Evolutionary conservation across 1,140 invertebrate species (phyloP).

Genomic region (Chrysomallon squamiferum): DNA sequence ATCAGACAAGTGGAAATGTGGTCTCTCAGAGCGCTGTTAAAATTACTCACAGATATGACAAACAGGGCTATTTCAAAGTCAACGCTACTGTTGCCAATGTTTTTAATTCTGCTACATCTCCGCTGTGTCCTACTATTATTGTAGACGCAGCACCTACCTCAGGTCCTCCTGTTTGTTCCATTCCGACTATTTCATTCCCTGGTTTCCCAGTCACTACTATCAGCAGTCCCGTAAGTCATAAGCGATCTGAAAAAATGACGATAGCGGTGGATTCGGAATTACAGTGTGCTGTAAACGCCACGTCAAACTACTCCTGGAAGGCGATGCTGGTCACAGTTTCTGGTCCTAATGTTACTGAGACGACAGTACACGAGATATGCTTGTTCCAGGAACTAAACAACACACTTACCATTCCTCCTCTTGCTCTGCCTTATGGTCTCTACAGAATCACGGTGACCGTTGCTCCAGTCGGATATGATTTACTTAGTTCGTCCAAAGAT

Average conservation of each 20-base stretch:
- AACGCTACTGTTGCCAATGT: constrained; percentile 41
- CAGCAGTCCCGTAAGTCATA: constrained; percentile 18
- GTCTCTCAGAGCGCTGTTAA: constrained; percentile 20
- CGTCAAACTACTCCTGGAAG: constrained; percentile 41
- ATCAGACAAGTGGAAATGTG: constrained; percentile 1
- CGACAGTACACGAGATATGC: constrained; percentile 45
- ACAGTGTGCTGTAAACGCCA: constrained; percentile 18
- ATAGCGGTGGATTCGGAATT: constrained; percentile 23
- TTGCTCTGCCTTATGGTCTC: constrained; percentile 51
- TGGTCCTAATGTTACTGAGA: constrained; percentile 21
- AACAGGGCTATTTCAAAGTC: constrained; percentile 34
- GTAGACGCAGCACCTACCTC: constrained; percentile 22
- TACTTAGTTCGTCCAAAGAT: constrained; percentile 19
- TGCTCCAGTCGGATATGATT: constrained; percentile 28
- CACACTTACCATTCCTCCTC: constrained; percentile 36
- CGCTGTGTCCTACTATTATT: constrained; percentile 46
- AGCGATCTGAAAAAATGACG: constrained; percentile 40
- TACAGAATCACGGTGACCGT: constrained; percentile 50
- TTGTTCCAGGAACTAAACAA: constrained; percentile 20
- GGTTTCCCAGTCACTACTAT: constrained; percentile 9
- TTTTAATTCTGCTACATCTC: constrained; percentile 35
- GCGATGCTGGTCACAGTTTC: constrained; percentile 11
- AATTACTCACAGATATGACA: constrained; percentile 40
- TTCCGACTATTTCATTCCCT: constrained; percentile 12
- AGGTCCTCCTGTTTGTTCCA: constrained; percentile 3